A percentile compares a stretch with the other conserved stretches of the same genome.
These are phyloP conservation scores for Sardina pilchardus DNA, from an alignment of 2,113 vertebrate species.

Conservation along the genomic window DNA sequence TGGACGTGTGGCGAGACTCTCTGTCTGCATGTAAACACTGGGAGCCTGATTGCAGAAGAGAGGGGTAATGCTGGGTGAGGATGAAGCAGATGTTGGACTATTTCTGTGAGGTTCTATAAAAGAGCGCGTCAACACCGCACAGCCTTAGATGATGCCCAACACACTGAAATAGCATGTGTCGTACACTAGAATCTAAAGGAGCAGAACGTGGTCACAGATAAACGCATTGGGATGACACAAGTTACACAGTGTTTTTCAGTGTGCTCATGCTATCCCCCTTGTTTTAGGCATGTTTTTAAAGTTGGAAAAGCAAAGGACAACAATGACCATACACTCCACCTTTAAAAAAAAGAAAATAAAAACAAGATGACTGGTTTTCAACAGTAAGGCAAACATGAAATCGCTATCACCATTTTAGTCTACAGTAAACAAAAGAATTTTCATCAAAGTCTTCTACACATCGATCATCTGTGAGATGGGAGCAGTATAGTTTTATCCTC, in stretches of 20 bases:
- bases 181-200: neutral
- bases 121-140: neutral
- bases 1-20: too few relatives aligned
- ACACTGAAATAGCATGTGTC: neutral
- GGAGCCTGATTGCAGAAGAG: neutral
- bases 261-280: neutral
- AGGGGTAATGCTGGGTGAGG: neutral
- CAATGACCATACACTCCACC: neutral
- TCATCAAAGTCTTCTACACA: neutral
- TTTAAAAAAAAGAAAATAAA: neutral
- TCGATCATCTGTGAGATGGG: neutral
- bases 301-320: neutral
- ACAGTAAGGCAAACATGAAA: neutral
- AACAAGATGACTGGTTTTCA: neutral
- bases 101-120: neutral
- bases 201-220: neutral
- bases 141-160: neutral
- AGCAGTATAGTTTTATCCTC: neutral
- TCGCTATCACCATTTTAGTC: neutral
- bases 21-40: neutral
- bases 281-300: neutral
- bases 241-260: neutral
- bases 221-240: neutral
- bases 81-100: neutral
- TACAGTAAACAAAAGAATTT: neutral